These are phyloP conservation scores for Manduca sexta DNA, from an alignment of 1,140 invertebrate species.

Conservation along the genomic window DNA sequence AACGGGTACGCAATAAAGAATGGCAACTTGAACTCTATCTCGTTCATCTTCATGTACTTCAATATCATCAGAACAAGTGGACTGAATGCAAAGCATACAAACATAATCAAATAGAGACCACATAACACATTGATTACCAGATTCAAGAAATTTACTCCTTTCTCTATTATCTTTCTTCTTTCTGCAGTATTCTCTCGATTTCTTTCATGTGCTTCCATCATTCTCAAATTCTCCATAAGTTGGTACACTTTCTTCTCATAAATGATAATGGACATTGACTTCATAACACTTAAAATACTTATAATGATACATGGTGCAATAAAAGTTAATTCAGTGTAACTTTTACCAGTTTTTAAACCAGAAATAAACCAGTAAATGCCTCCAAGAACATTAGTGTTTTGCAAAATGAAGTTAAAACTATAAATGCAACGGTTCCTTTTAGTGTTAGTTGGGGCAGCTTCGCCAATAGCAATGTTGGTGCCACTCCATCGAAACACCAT, in stretches of 20 bases:
- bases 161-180: slow-evolving; percentile 11
- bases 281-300: slow-evolving; percentile 19
- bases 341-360: slow-evolving; percentile 10
- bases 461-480: slow-evolving; percentile 8
- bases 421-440: slow-evolving; percentile 12
- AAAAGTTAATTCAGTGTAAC: slow-evolving; percentile 22
- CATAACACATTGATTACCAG: slow-evolving; percentile 11
- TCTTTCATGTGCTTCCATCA: slow-evolving; percentile 12
- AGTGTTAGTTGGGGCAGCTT: background rate
- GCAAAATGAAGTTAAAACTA: slow-evolving; percentile 24
- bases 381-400: slow-evolving; percentile 15
- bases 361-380: slow-evolving; percentile 14
- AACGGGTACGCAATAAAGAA: slow-evolving; percentile 28
- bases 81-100: slow-evolving; percentile 12
- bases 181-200: background rate
- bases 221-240: slow-evolving; percentile 10
- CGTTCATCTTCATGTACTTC: slow-evolving; percentile 18
- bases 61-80: slow-evolving; percentile 17
- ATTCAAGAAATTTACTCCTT: slow-evolving; percentile 20
- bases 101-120: slow-evolving; percentile 3
- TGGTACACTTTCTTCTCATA: slow-evolving; percentile 10
- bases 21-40: slow-evolving; percentile 16
- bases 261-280: slow-evolving; percentile 10
- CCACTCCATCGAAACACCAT: slow-evolving; percentile 14
- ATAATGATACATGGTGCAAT: slow-evolving; percentile 19